Evolutionary conservation across 1,140 invertebrate genomes (phyloP).

Genomic region (Bombus polaris): DNA sequence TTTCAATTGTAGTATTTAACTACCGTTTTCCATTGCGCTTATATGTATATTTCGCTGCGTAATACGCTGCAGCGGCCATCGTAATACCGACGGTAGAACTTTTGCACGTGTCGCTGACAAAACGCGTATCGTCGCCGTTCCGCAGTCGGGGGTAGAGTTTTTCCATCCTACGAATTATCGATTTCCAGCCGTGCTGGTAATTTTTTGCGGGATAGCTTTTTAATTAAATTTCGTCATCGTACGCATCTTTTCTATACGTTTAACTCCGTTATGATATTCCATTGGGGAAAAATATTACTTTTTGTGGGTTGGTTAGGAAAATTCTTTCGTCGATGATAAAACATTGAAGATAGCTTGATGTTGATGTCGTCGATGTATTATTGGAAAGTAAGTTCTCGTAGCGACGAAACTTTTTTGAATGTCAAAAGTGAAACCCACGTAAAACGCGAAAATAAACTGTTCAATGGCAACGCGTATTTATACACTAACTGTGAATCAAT

Average conservation of each 20-base stretch:
- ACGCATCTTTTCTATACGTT: neutral
- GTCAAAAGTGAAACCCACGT: neutral
- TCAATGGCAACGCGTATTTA: neutral
- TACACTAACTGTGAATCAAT: neutral
- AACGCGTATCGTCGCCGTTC: neutral
- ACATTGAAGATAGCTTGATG: neutral
- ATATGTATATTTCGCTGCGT: conserved; percentile 8
- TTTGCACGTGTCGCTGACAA: conserved; percentile 35
- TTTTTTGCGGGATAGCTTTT: neutral
- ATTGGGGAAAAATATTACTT: neutral
- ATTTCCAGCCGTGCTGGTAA: neutral
- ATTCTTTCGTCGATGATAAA: neutral
- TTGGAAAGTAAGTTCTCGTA: neutral
- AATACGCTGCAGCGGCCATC: neutral
- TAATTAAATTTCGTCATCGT: conserved; percentile 13
- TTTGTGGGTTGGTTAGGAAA: neutral
- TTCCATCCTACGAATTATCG: conserved; percentile 5
- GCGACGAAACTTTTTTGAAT: neutral
- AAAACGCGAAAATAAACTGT: neutral
- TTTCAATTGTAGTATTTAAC: neutral
- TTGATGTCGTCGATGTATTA: neutral
- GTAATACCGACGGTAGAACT: neutral
- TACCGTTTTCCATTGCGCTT: neutral
- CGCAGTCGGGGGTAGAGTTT: neutral
- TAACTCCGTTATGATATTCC: neutral